Evolutionary conservation across 2,888 invertebrate genomes (phyloP), one percentile per base, ranked within the genome.

Genomic region (Dryomyza anilis): DNA sequence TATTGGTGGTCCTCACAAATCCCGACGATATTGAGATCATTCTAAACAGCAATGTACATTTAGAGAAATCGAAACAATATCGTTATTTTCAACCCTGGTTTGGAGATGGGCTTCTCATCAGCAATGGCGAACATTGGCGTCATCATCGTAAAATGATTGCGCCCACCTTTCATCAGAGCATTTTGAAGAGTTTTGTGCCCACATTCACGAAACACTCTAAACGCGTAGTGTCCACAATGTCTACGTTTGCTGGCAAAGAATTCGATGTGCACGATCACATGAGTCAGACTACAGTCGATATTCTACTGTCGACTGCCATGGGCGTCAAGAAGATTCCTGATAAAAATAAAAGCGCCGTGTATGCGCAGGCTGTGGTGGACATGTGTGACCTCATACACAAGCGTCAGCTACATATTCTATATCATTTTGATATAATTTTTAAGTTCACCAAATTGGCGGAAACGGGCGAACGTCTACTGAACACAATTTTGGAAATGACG

Each of bases 321-420:
- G 93, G 93, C 25, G 90, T 90, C 63, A 91, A 89, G 77, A 87
- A 88, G 89, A 89, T 43, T 89, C 92, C 81, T 87, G 90, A 77
- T 86, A 87, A 79, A 85, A 87, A 75, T 84, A 87, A 74, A 70
- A 92, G 92, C 59, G 91, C 88, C 76, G 91, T 93, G 74, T 93
- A 93, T 74, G 93, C 93, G 5, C 89, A 91, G 88, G 93, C 93
- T 67, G 93, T 93, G 0, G 92, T 93, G 88, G 92, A 93, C 73
- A 91, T 93, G 92, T 92, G 92, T 76, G 91, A 92, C 72, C 92
- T 93, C 61, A 87, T 93, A 6, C 93, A 93, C 74, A 85, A 91
- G 70, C 87, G 93, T 58, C 92, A 92, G 75, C 89, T 91, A 68
- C 91, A 91, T 77, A 79, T 91, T 27, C 89, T 91, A 87, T 83